Evolutionary conservation across 30 jellyfish, hydroid and myxozoan species (phyloP).

Genomic region (Sanderia malayensis): DNA sequence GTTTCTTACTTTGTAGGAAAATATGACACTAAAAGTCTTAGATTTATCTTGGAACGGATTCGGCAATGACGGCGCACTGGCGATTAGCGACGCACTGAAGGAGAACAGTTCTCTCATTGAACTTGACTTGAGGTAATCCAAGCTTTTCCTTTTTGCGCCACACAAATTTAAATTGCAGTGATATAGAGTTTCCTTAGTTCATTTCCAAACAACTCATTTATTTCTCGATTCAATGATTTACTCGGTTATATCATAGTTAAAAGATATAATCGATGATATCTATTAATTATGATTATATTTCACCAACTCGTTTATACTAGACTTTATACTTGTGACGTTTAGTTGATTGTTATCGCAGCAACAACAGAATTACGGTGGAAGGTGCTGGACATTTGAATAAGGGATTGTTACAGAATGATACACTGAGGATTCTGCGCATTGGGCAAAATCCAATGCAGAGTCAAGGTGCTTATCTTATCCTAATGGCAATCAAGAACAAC

Average conservation of each 20-base stretch:
- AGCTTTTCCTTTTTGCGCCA: no score
- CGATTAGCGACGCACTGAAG: constrained; percentile 77
- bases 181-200: no score
- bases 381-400: constrained; percentile 79
- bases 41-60: constrained; percentile 94
- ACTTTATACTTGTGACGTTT: no score
- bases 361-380: constrained; percentile 78
- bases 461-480: constrained; percentile 67
- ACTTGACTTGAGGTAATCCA: constrained; percentile 71
- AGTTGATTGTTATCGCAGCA: constrained; percentile 43
- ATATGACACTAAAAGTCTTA: constrained; percentile 53
- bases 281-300: no score
- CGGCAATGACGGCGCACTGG: constrained; percentile 92
- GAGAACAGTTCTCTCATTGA: constrained; percentile 67
- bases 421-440: constrained; percentile 60
- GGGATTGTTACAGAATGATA: constrained; percentile 59
- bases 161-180: no score
- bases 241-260: no score
- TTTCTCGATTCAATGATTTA: no score
- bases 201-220: no score
- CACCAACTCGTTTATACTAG: no score
- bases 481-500: constrained; percentile 68
- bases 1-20: constrained; percentile 80
- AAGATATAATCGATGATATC: no score
- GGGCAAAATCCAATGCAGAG: constrained; percentile 97